Evolutionary conservation across 2,888 invertebrate genomes (phyloP).

Genomic region (Norana najaformis): DNA sequence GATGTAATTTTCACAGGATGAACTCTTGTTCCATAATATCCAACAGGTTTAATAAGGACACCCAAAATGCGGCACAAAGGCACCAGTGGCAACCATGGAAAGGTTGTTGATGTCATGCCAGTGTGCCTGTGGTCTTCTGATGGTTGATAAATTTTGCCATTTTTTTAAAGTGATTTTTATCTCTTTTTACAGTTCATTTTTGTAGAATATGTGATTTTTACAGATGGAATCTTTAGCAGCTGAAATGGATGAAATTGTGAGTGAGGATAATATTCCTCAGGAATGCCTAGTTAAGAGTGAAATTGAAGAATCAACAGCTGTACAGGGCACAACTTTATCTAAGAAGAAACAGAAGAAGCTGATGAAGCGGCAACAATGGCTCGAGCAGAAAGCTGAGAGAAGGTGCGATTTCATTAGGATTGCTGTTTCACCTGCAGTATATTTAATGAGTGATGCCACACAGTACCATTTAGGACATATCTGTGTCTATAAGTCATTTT

Average conservation of each 20-base stretch:
- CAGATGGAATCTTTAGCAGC: neutral
- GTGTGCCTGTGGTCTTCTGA: neutral
- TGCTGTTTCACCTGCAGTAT: neutral
- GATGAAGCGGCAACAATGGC: constrained; percentile 38
- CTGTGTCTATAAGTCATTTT: too few relatives aligned
- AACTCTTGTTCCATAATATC: neutral
- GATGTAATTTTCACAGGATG: neutral
- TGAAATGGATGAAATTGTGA: neutral
- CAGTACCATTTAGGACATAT: too few relatives aligned
- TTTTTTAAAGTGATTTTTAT: neutral
- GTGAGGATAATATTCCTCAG: neutral
- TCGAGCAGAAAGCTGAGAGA: constrained; percentile 35
- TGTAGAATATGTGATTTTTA: neutral
- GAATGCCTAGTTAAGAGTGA: neutral
- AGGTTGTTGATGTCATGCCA: neutral
- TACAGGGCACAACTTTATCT: constrained; percentile 31
- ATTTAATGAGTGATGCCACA: neutral
- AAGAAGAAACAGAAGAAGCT: constrained; percentile 41
- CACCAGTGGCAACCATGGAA: neutral
- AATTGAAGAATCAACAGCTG: neutral
- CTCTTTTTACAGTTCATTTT: neutral
- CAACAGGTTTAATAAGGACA: neutral
- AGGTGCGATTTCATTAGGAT: constrained; percentile 34
- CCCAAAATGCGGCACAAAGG: neutral
- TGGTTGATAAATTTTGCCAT: neutral